Base-by-base conservation (phyloP, 2,113 vertebrate genomes). In the Toxotes chatareus region DNA sequence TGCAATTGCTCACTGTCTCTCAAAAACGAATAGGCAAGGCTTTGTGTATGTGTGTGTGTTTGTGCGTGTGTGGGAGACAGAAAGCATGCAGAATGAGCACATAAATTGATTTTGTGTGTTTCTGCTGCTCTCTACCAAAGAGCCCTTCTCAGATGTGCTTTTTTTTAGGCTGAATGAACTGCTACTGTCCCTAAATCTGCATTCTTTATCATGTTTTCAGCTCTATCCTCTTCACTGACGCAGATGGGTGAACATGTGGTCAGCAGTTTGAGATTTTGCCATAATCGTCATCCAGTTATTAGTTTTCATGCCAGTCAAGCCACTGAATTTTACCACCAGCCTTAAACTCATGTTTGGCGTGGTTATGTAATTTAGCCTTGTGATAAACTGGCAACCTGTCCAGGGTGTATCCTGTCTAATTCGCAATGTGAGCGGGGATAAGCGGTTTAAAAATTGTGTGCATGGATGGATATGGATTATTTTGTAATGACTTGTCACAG, bases 1-100 rank as follows among this genome's bases (percentile, higher is more conserved):
- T 90, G 81, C 87, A 86, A 91, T 87, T 36, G 61, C 79, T 88
- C 79, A 46, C 76, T 76, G 73, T 74, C 76, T 74, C 76, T 86
- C 61, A 34, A 42, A 84, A 84, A 85, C 63, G 27, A 77, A 88
- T 72, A 80, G 72, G 59, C 4, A 44, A 63, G 56, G 68, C 27
- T 82, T 7, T 51, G 61, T 60, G 68, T 64, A 70, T 61, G 42
- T 27, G 53, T 51, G 55, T 79, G 51, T 55, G 60, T 56, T 61
- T 38, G 82, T n/a, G 56, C 60, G 68, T 62, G 74, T 55, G 46
- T 23, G 21, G 38, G 36, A n/a, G 47, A 23, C 59, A 16, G 57
- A n/a, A 31, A 59, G 69, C 49, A 63, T 65, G 68, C 73, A 65
- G 40, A 82, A 51, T 42, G 68, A 72, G 17, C 38, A 53, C 55